Conservation (phyloP, 2,797 vertebrate genomes). For the Sebastes taczanowskii region DNA sequence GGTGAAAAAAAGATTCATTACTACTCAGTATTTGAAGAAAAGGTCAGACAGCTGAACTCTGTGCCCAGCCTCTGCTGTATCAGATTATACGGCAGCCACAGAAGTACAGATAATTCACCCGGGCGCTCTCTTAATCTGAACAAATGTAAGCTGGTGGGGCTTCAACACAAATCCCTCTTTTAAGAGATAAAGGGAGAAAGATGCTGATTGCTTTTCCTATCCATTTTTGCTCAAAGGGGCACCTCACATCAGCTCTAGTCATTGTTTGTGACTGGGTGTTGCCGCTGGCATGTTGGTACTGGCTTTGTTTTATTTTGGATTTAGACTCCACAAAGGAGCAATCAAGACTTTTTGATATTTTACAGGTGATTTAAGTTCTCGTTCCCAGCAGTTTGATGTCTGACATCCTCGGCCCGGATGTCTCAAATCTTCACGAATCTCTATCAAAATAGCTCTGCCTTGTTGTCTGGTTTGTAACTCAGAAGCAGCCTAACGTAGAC, state of each 20-base stretch:
- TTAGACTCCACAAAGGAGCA: constrained; percentile 58
- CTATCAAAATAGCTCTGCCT: constrained; percentile 69
- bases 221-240: constrained; percentile 67
- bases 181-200: constrained; percentile 74
- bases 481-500: constrained; percentile 45
- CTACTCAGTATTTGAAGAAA: constrained; percentile 28
- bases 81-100: constrained; percentile 50
- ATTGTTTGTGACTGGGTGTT: constrained; percentile 46
- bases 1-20: not conserved
- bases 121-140: constrained; percentile 74
- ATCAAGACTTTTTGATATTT: constrained; percentile 58
- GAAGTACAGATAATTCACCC: constrained; percentile 65
- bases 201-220: constrained; percentile 71
- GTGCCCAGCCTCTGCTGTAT: constrained; percentile 13
- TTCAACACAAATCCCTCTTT: constrained; percentile 81
- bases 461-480: constrained; percentile 56
- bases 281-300: constrained; percentile 54
- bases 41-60: constrained; percentile 53
- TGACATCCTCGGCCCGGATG: constrained; percentile 62
- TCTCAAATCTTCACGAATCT: constrained; percentile 58
- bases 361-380: constrained; percentile 52
- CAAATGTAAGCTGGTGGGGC: constrained; percentile 70
- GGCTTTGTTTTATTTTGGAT: constrained; percentile 71
- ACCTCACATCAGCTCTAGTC: constrained; percentile 63
- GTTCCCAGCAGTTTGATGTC: constrained; percentile 54